Evolutionary conservation across 2,113 vertebrate species (phyloP).

Genomic region (Phodopus roborovskii): DNA sequence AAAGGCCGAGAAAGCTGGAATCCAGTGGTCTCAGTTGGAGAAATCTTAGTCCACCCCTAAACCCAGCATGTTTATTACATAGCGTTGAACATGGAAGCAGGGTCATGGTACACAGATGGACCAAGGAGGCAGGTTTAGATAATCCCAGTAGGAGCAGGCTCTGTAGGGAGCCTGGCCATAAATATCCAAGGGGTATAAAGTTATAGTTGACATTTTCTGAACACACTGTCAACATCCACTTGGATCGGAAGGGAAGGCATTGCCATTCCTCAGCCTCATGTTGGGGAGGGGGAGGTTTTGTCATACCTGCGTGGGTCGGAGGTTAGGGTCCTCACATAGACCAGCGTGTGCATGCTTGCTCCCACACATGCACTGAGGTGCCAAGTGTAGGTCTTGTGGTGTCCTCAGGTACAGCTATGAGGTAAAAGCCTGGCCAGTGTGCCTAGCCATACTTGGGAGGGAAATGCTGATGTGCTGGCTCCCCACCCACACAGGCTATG

Average conservation of each 20-base stretch:
- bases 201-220: background rate
- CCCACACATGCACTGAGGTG: background rate
- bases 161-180: background rate
- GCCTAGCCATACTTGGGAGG: background rate
- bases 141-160: background rate
- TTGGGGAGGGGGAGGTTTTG: background rate
- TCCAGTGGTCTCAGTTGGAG: too few species aligned
- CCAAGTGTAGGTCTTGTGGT: background rate
- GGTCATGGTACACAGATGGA: background rate
- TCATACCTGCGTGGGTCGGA: too few species aligned
- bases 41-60: background rate
- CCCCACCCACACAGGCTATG: constrained; percentile 89
- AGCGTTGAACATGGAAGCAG: background rate
- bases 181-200: background rate
- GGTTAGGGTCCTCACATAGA: background rate
- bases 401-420: background rate
- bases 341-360: too few species aligned
- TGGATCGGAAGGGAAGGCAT: background rate
- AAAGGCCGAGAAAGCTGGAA: background rate
- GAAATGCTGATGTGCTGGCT: constrained; percentile 24
- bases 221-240: background rate
- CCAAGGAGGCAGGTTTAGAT: background rate
- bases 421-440: background rate
- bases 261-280: background rate
- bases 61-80: background rate